phyloP scores from a whole-genome alignment of 2,888 invertebrate genomes.

The Invenusta paracnida region DNA sequence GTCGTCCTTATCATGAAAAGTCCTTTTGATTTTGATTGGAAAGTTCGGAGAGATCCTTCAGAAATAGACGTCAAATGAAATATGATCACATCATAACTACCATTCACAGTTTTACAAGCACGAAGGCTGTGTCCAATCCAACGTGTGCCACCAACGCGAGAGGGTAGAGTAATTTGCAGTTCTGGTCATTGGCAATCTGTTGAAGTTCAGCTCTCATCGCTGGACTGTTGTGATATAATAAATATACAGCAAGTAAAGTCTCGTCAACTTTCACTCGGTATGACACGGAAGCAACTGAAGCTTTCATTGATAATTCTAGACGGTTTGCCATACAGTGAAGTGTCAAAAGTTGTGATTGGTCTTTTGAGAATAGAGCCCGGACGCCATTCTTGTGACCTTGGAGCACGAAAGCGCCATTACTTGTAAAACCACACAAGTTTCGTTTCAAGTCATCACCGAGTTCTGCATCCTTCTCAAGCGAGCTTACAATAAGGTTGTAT shows the following conservation, averaged over 20 bases:
- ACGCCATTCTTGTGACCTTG: background rate
- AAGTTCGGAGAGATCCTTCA: background rate
- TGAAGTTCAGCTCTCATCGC: no score
- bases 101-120: constrained; percentile 27
- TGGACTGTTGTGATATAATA: no score
- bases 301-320: no score
- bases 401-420: background rate
- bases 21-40: background rate
- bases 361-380: no score
- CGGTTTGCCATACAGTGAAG: no score
- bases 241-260: no score
- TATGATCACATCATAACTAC: background rate
- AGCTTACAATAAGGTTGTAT: background rate
- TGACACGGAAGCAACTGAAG: no score
- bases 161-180: no score
- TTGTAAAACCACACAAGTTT: background rate
- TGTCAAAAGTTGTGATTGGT: no score
- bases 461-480: background rate
- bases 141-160: constrained; percentile 35
- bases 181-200: no score
- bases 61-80: background rate
- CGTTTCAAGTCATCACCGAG: background rate
- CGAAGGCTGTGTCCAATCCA: constrained; percentile 36
- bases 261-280: no score
- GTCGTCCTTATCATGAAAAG: background rate